These are phyloP conservation scores for Hepsetus odoe DNA, from an alignment of 2,113 vertebrate genomes.

Conservation along the genomic window DNA sequence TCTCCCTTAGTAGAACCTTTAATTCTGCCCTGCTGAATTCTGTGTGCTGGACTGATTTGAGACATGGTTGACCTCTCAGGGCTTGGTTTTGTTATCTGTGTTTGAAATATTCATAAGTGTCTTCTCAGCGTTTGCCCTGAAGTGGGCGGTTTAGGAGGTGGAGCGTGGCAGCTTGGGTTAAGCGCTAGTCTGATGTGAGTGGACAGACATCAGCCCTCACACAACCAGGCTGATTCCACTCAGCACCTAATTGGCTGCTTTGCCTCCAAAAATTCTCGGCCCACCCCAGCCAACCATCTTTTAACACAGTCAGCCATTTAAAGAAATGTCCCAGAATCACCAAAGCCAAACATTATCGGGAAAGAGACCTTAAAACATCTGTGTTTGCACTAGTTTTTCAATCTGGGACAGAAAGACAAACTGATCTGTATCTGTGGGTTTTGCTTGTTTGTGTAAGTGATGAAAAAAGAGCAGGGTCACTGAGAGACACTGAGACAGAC, in stretches of 20 bases:
- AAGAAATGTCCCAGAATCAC: slow-evolving; percentile 35
- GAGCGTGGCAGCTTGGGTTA: slow-evolving; percentile 42
- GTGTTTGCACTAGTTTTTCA: slow-evolving; percentile 39
- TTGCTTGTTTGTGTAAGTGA: slow-evolving; percentile 42
- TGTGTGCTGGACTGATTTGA: slow-evolving; percentile 51
- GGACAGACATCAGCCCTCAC: slow-evolving; percentile 27
- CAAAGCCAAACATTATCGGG: slow-evolving; percentile 16
- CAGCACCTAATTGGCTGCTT: slow-evolving; percentile 29
- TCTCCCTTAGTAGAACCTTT: slow-evolving; percentile 19
- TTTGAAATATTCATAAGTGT: slow-evolving; percentile 58
- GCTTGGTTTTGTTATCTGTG: slow-evolving; percentile 53
- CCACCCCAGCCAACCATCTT: slow-evolving; percentile 6
- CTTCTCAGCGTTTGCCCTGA: slow-evolving; percentile 28
- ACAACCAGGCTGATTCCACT: slow-evolving; percentile 24
- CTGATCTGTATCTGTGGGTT: slow-evolving; percentile 50
- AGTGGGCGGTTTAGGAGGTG: slow-evolving; percentile 50
- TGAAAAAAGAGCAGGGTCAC: slow-evolving; percentile 35
- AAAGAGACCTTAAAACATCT: slow-evolving; percentile 34
- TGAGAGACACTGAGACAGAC: slow-evolving; percentile 19
- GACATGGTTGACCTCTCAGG: slow-evolving; percentile 52
- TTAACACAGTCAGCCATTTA: slow-evolving; percentile 25
- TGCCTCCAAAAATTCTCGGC: slow-evolving; percentile 6
- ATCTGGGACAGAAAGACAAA: slow-evolving; percentile 22
- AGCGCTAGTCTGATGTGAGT: slow-evolving; percentile 37
- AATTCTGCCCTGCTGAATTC: slow-evolving; percentile 14